Conservation (phyloP, 2,113 vertebrate genomes). For the Poeciliopsis retropinna region DNA sequence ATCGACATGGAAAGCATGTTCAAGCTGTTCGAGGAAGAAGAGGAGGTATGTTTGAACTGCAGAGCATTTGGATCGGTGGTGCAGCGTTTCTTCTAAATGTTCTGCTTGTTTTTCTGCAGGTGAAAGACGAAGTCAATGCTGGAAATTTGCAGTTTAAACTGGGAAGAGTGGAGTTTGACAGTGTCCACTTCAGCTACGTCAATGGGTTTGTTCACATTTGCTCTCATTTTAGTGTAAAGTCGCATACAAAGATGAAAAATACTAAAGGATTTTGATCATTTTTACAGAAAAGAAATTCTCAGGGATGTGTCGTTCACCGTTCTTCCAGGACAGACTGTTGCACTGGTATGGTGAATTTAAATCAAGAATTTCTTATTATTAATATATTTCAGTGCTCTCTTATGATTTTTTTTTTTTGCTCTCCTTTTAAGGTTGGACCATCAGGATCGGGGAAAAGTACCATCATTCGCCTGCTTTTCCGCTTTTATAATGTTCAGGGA, state of each 20-base stretch:
- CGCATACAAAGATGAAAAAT: neutral
- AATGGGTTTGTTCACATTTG: constrained; percentile 80
- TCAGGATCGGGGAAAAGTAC: constrained; percentile 98
- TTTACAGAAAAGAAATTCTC: constrained; percentile 87
- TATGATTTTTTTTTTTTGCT: neutral
- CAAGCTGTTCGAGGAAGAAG: constrained; percentile 88
- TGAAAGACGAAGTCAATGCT: constrained; percentile 88
- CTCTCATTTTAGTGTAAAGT: neutral
- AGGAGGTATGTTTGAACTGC: constrained; percentile 80
- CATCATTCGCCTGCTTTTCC: constrained; percentile 91
- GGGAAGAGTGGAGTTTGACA: constrained; percentile 92
- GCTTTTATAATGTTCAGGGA: constrained; percentile 90
- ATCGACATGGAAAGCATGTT: constrained; percentile 99
- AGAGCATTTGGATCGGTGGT: neutral
- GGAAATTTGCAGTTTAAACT: constrained; percentile 76
- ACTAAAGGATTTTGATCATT: neutral
- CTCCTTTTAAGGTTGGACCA: constrained; percentile 87
- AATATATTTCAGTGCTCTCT: neutral
- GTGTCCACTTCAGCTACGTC: constrained; percentile 90
- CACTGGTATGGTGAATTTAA: constrained; percentile 83
- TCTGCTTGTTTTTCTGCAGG: constrained; percentile 70
- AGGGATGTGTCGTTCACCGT: constrained; percentile 92
- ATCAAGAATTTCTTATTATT: accelerated
- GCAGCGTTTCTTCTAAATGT: accelerated
- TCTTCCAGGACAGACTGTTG: constrained; percentile 91